Conservation (phyloP, 2,888 invertebrate genomes). For the Campoletis raptor region DNA sequence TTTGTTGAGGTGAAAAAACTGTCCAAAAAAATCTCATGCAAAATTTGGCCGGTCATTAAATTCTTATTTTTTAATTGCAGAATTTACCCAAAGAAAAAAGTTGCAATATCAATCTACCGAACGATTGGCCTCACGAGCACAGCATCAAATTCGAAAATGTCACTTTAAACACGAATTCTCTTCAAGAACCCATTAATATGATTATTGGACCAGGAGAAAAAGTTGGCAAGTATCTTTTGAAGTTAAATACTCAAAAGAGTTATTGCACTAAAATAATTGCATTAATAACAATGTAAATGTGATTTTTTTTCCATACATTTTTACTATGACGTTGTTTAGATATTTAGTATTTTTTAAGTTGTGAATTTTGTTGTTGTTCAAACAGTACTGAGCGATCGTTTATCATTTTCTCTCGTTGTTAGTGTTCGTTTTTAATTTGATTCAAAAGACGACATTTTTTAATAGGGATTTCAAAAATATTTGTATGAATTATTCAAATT, state of each 20-base stretch:
- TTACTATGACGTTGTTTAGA: no score
- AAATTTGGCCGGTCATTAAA: background rate
- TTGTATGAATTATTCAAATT: background rate
- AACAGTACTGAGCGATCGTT: no score
- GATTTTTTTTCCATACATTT: no score
- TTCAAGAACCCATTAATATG: conserved; percentile 71
- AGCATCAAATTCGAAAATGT: conserved; percentile 75
- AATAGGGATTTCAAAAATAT: background rate
- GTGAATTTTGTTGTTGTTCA: no score
- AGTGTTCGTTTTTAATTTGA: background rate
- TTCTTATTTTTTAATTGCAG: conserved; percentile 49
- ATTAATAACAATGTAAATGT: background rate
- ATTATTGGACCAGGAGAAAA: conserved; percentile 71
- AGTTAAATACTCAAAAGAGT: background rate
- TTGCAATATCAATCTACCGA: conserved; percentile 60
- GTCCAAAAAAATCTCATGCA: background rate
- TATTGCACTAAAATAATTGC: background rate
- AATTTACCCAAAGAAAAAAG: conserved; percentile 74
- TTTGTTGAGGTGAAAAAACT: conserved; percentile 72
- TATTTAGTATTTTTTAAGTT: background rate
- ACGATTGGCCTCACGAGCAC: conserved; percentile 73
- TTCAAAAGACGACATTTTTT: background rate
- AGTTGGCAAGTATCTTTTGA: conserved; percentile 68
- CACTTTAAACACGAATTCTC: conserved; percentile 66
- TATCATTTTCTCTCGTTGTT: background rate